Percentiles rank a stretch among this genome's conserved stretches.
Evolutionary conservation across 2,113 vertebrate species (phyloP).

Genomic region (Elephantulus edwardii): DNA sequence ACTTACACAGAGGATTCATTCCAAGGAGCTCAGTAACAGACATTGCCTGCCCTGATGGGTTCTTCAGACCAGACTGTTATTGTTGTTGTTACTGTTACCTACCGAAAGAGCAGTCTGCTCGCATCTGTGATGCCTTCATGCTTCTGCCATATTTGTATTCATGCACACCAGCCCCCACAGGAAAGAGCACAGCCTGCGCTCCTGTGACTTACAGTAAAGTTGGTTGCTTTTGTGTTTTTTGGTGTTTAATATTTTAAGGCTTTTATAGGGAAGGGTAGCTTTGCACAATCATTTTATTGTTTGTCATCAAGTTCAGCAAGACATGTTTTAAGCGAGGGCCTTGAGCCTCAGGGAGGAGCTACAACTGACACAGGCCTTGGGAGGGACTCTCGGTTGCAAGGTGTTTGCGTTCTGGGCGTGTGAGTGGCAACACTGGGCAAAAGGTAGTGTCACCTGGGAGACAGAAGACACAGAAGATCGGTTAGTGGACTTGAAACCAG

Average conservation of each 20-base stretch:
- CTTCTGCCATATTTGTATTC: constrained; percentile 57
- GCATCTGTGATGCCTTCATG: not conserved
- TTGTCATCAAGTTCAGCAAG: not conserved
- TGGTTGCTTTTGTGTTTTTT: not conserved
- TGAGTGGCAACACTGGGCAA: not conserved
- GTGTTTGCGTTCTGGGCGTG: not conserved
- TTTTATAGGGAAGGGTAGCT: constrained; percentile 46
- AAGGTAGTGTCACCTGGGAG: constrained; percentile 59
- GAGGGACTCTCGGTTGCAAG: not conserved
- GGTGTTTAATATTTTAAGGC: not conserved
- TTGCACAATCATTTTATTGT: constrained; percentile 6
- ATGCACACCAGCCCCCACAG: not conserved
- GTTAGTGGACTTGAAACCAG: constrained; percentile 9
- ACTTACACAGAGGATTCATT: constrained; percentile 11
- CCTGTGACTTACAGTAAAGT: constrained; percentile 54
- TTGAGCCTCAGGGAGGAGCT: not conserved
- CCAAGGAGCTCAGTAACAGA: not conserved
- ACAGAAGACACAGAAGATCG: not conserved
- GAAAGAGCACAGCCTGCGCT: constrained; percentile 58
- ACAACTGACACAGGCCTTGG: not conserved
- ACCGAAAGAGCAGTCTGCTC: constrained; percentile 43
- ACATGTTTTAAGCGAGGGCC: not conserved
- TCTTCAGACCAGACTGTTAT: not conserved
- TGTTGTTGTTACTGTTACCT: too few species aligned
- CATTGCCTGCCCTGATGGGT: not conserved